Evolutionary conservation across 2,797 vertebrate genomes (phyloP), one percentile per base, ranked within the genome.

Genomic region (Enoplosus armatus): DNA sequence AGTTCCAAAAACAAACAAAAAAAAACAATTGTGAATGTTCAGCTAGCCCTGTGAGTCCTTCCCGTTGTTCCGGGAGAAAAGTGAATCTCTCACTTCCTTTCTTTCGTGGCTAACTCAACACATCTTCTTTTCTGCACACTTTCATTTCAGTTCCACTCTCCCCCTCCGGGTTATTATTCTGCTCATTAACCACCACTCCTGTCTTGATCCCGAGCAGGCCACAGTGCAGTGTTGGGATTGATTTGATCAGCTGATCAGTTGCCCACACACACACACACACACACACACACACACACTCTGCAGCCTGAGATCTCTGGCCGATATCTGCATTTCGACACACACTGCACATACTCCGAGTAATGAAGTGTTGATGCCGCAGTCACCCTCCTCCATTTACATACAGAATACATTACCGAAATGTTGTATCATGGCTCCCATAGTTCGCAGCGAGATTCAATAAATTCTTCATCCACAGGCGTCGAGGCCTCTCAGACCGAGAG

Each of bases 351-450:
- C 84, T 84, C 88, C 67, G 84, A 75, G 69, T 90, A 91, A 91
- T 90, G 85, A 93, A 89, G 86, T 85, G 82, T 65, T 76, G 75
- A 55, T 81, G 84, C 82, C 76, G 79, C 76, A 74, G 82, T 75
- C 81, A n/a, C 79, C 70, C 67, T 77, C 77, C 78, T 48, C 33
- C 68, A 93, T 93, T 92, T 90, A 87, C 90, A 92, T 91, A 90
- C 71, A 83, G 87, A 94, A 92, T 86, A 87, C 77, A 90, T 93
- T 90, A 88, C 71, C 72, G 77, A 85, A 85, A 85, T 83, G 75
- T 87, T 89, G 82, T 81, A 87, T 80, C 78, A 79, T 66, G 62
- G 77, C 79, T 77, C 73, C 75, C 79, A 71, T 67, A 70, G 74
- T 85, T 84, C 60, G 29, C 81, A 27, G 47, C 41, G 69, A 87